Evolutionary conservation across 2,888 invertebrate genomes (phyloP), one percentile per base, ranked within the genome.

Genomic region (Ganaspis brasiliensis): DNA sequence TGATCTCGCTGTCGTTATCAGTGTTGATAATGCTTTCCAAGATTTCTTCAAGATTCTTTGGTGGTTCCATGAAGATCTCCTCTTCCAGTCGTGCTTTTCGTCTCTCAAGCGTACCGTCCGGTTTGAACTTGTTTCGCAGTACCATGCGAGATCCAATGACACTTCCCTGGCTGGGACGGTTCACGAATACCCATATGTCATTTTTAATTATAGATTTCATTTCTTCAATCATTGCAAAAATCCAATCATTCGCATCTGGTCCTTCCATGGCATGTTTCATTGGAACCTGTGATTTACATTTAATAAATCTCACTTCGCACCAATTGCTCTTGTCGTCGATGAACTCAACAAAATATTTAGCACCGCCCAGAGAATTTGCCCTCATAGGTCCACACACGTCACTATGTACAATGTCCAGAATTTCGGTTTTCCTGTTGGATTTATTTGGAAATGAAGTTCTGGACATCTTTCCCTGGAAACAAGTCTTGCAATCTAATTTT

Each of bases 251-350:
- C 5, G 37, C 55, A 2, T 21, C 19, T 0, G 21, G 21, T 19
- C 1, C 19, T 55, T 55, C 5, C 10, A 21, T 55, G 9, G 21
- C 55, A 9, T 55, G 8, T 19, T n/a, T 55, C 21, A 21, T 19
- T 21, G 21, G 19, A 9, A 55, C 81, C n/a, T 82, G 76, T 21
- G 67, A 59, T 67, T 84, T 86, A 12, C 12, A 9, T 45, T 79
- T 83, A 4, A 83, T 19, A n/a, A 85, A 77, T 12, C 74, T 72
- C 0, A 83, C 72, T 16, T 79, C 77, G 21, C 84, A 79, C 82
- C 83, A 86, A 9, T 83, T 63, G 1, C 82, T 79, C 35, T 76
- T 35, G 71, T 87, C 85, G 31, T 87, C 85, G 1, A 86, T 86
- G 37, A 87, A 87, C 6, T 81, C 82, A 0, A 82, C 56, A 6